A percentile compares a stretch with the other conserved stretches of the same genome.
phyloP scores from a whole-genome alignment of 2,888 invertebrate species.

The Cabera pusaria region DNA sequence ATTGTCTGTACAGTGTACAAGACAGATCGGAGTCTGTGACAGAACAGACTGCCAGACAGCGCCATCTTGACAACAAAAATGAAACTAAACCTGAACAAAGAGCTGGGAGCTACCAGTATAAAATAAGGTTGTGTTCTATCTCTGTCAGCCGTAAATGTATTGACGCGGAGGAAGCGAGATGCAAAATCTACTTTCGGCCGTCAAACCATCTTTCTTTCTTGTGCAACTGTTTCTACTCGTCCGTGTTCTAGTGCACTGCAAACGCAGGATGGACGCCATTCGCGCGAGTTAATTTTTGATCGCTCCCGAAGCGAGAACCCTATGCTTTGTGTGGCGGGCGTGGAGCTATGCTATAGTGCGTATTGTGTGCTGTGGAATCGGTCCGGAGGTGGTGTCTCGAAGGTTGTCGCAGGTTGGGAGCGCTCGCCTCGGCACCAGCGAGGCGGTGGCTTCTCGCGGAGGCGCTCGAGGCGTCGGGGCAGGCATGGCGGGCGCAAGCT shows the following conservation, averaged over 20 bases:
- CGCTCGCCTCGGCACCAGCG: constrained; percentile 32
- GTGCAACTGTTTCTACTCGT: constrained; percentile 83
- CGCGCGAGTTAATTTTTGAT: constrained; percentile 73
- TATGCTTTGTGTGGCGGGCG: constrained; percentile 58
- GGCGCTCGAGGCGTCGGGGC: constrained; percentile 52
- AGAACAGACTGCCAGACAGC: constrained; percentile 29
- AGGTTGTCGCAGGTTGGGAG: constrained; percentile 48
- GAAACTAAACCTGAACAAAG: constrained; percentile 71
- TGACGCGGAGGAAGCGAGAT: constrained; percentile 58
- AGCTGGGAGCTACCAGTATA: constrained; percentile 68
- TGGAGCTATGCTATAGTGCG: constrained; percentile 66
- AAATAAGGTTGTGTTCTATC: constrained; percentile 77
- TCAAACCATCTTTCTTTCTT: constrained; percentile 81
- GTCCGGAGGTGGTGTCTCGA: constrained; percentile 53
- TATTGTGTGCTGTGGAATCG: constrained; percentile 53
- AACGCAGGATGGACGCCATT: constrained; percentile 83
- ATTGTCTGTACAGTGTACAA: too few species aligned
- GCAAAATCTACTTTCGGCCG: constrained; percentile 69
- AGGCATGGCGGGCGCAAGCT: constrained; percentile 74
- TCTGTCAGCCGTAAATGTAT: constrained; percentile 50
- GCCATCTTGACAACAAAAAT: constrained; percentile 59
- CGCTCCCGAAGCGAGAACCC: constrained; percentile 59
- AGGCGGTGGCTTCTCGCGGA: constrained; percentile 47
- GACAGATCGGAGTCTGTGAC: too few species aligned
- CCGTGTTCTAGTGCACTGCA: constrained; percentile 78